A percentile compares a stretch with the other conserved stretches of the same genome.
These are phyloP conservation scores for Andrena bucephala DNA, from an alignment of 2,888 invertebrate genomes.

Conservation along the genomic window DNA sequence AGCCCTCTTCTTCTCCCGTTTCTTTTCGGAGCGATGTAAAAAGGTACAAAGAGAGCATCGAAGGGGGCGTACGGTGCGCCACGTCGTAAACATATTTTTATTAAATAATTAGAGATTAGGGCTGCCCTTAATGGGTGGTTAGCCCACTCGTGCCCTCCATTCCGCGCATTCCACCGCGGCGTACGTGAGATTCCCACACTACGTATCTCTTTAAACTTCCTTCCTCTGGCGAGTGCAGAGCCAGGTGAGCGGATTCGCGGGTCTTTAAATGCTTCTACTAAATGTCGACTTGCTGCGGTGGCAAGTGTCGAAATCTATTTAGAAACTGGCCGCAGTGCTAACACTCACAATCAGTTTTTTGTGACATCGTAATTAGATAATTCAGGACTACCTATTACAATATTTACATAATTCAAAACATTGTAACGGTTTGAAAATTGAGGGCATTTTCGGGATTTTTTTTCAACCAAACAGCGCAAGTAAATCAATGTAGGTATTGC, in stretches of 20 bases:
- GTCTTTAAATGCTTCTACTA: slow-evolving; percentile 16
- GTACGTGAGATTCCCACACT: slow-evolving; percentile 85
- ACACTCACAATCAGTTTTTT: too few relatives aligned
- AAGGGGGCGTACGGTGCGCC: slow-evolving; percentile 83
- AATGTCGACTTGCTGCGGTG: not conserved
- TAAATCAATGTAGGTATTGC: too few relatives aligned
- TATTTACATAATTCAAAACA: too few relatives aligned
- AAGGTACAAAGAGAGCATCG: slow-evolving; percentile 71
- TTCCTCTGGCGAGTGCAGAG: slow-evolving; percentile 14
- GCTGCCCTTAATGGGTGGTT: slow-evolving; percentile 83
- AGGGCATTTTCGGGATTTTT: too few relatives aligned
- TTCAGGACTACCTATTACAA: too few relatives aligned
- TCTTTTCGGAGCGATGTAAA: slow-evolving; percentile 58
- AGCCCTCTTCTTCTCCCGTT: slow-evolving; percentile 66
- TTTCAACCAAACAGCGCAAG: too few relatives aligned
- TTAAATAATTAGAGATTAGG: slow-evolving; percentile 85
- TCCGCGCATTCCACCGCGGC: slow-evolving; percentile 82
- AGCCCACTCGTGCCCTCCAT: slow-evolving; percentile 83
- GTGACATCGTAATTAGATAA: too few relatives aligned
- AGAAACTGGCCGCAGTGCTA: too few relatives aligned
- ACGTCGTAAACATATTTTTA: slow-evolving; percentile 85
- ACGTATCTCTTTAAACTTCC: slow-evolving; percentile 60
- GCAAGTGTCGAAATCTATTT: too few relatives aligned
- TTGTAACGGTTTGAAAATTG: too few relatives aligned
- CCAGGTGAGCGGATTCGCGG: slow-evolving; percentile 3